A percentile compares a stretch with the other conserved stretches of the same genome.
phyloP scores from a whole-genome alignment of 2,113 vertebrate genomes.

The Connochaetes taurinus region DNA sequence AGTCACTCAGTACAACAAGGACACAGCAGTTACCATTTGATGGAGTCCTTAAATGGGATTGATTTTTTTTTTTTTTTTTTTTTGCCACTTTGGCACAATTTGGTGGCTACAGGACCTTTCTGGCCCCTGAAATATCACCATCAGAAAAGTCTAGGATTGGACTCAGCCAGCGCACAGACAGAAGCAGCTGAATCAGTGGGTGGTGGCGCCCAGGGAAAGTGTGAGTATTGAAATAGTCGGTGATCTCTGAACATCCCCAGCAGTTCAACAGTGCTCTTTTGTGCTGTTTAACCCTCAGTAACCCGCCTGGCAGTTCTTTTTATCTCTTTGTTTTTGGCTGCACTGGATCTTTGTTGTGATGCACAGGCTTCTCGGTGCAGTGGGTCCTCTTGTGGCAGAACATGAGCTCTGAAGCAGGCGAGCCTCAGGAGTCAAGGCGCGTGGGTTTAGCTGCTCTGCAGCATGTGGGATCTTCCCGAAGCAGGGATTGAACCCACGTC shows the following conservation, averaged over 20 bases:
- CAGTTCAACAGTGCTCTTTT: not conserved
- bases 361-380: not conserved
- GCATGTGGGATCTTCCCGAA: not conserved
- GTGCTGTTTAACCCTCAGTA: not conserved
- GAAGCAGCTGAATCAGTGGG: not conserved
- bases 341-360: not conserved
- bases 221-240: not conserved
- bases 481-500: not conserved
- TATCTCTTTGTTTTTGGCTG: not conserved
- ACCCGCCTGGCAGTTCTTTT: not conserved
- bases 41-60: not conserved
- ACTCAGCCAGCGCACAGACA: not conserved
- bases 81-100: not conserved
- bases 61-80: not conserved
- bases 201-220: not conserved
- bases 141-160: not conserved
- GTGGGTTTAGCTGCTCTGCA: not conserved
- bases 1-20: not conserved
- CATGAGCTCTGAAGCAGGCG: not conserved
- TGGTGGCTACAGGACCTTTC: not conserved
- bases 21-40: not conserved
- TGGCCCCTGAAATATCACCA: not conserved
- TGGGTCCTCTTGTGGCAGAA: not conserved
- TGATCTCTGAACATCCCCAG: not conserved
- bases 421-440: not conserved